Conservation (phyloP, 1,140 invertebrate genomes). For the Amyelois transitella region DNA sequence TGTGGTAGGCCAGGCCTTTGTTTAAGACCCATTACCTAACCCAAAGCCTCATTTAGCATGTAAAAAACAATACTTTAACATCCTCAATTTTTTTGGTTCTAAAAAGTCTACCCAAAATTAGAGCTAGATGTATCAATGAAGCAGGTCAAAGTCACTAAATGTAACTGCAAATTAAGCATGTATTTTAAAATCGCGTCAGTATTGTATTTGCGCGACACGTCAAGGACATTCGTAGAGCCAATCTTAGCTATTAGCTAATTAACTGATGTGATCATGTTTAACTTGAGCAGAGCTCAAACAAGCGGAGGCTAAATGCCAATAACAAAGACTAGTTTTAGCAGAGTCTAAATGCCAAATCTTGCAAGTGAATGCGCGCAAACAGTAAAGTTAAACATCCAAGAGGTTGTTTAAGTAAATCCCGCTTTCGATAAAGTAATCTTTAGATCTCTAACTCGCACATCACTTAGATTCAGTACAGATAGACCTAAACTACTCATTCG, state of each 20-base stretch:
- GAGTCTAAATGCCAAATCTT: background rate
- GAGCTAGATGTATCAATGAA: too few species aligned
- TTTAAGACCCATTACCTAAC: too few species aligned
- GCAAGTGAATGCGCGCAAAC: background rate
- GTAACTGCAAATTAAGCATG: too few species aligned
- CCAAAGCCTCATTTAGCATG: too few species aligned
- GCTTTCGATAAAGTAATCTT: background rate
- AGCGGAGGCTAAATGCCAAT: background rate
- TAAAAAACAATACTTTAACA: too few species aligned
- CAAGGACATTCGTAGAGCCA: background rate
- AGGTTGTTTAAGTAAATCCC: background rate
- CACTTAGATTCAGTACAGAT: background rate
- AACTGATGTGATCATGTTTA: background rate
- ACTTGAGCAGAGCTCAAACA: background rate
- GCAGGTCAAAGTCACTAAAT: too few species aligned
- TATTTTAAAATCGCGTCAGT: too few species aligned
- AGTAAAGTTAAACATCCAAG: background rate
- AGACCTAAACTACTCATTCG: background rate
- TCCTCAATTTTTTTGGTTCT: too few species aligned
- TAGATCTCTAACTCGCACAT: background rate
- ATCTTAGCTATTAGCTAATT: background rate
- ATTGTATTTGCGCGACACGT: too few species aligned
- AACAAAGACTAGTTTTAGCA: background rate
- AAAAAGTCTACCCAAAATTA: too few species aligned
- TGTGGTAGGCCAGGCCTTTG: too few species aligned